Conservation (phyloP, 2,888 invertebrate genomes). For the Brenthis daphne region DNA sequence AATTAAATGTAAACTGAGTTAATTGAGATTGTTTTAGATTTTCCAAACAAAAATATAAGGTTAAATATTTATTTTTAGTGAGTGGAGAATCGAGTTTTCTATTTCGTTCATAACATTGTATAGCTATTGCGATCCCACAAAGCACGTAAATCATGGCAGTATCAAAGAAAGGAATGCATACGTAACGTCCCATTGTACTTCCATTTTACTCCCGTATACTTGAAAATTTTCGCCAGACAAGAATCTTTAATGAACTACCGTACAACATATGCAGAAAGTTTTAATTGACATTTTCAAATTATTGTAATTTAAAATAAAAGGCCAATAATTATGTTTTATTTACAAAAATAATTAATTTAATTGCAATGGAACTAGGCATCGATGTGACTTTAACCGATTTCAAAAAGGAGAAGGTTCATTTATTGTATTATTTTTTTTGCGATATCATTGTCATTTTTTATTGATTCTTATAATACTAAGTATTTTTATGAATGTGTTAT, state of each 20-base stretch:
- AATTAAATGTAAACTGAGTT: no score
- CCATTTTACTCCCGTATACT: conserved; percentile 3
- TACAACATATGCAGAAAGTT: background rate
- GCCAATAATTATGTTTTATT: no score
- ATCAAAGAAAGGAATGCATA: conserved; percentile 12
- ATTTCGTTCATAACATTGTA: background rate
- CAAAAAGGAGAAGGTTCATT: no score
- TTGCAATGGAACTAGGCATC: no score
- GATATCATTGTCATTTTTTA: no score
- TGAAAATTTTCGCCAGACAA: background rate
- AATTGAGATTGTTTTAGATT: background rate
- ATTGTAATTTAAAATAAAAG: no score
- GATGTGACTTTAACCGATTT: no score
- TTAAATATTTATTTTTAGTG: background rate
- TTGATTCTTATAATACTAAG: no score
- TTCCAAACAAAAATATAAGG: background rate
- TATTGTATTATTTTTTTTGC: no score
- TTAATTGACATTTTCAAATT: background rate
- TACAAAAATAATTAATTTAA: no score
- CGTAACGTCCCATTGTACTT: conserved; percentile 10
- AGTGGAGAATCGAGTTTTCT: background rate
- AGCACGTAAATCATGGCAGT: conserved; percentile 8
- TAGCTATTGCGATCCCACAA: conserved; percentile 8
- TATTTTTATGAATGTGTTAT: no score
- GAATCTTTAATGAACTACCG: background rate